These are phyloP conservation scores for Euspilapteryx auroguttella DNA, from an alignment of 2,888 invertebrate species.

Conservation along the genomic window DNA sequence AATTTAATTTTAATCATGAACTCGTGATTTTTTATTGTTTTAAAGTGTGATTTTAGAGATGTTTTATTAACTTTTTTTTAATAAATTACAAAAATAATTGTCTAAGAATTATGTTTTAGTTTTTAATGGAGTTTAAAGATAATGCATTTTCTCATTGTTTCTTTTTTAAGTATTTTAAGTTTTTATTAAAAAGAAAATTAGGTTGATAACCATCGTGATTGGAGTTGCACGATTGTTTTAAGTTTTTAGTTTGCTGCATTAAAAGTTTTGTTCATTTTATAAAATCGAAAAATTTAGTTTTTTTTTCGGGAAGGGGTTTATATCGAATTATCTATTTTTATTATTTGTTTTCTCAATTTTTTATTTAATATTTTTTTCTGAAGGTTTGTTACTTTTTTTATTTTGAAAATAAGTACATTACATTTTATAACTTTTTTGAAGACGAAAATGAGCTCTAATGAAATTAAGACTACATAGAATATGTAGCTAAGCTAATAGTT, in stretches of 20 bases:
- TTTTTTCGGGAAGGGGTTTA: too few species aligned
- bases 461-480: too few species aligned
- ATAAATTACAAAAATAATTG: background rate
- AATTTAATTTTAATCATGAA: slow-evolving; percentile 51
- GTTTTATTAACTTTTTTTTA: slow-evolving; percentile 9
- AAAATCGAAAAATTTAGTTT: too few species aligned
- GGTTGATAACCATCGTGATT: too few species aligned
- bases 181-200: slow-evolving; percentile 16
- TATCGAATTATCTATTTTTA: too few species aligned
- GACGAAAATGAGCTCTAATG: too few species aligned
- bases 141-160: slow-evolving; percentile 16
- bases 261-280: too few species aligned
- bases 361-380: background rate
- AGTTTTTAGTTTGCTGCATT: slow-evolving; percentile 39
- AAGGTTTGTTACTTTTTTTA: background rate
- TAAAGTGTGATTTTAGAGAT: slow-evolving; percentile 40
- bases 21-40: slow-evolving; percentile 43
- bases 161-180: slow-evolving; percentile 13
- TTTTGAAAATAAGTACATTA: too few species aligned
- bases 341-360: too few species aligned
- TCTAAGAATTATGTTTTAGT: background rate
- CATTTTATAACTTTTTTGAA: too few species aligned
- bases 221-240: slow-evolving; percentile 35
- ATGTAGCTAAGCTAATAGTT: too few species aligned
- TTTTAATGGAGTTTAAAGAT: slow-evolving; percentile 13